Evolutionary conservation across 2,888 invertebrate genomes (phyloP).

Genomic region (Ptilodon capucinus): DNA sequence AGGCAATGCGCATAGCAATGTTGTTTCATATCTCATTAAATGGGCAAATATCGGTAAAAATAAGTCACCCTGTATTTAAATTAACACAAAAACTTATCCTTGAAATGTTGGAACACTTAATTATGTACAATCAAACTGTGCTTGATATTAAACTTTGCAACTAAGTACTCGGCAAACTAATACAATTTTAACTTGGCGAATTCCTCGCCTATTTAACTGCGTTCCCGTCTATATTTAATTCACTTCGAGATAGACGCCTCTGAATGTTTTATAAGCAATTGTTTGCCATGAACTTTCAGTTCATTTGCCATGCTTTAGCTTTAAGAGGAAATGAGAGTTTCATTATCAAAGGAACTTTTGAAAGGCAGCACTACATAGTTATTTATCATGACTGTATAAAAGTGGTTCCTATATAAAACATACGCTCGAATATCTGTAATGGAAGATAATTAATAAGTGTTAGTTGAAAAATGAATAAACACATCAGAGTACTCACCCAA

Average conservation of each 20-base stretch:
- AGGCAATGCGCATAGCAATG: no score
- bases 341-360: not conserved
- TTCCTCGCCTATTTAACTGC: constrained; percentile 35
- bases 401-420: no score
- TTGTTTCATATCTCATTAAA: no score
- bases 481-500: no score
- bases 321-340: not conserved
- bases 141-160: constrained; percentile 29
- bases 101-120: not conserved
- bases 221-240: constrained; percentile 43
- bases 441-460: no score
- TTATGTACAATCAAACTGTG: constrained; percentile 7
- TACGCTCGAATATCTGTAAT: no score
- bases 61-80: no score
- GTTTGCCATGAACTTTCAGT: constrained; percentile 24
- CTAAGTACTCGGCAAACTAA: constrained; percentile 40
- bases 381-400: no score
- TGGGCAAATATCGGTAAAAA: no score
- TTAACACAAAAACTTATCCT: no score
- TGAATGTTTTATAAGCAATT: constrained; percentile 39
- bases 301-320: not conserved
- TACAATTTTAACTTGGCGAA: constrained; percentile 44
- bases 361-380: not conserved
- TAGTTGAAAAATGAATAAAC: no score
- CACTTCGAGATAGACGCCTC: constrained; percentile 33